Evolutionary conservation across 2,113 vertebrate species (phyloP).

Genomic region (human (Homo sapiens)): DNA sequence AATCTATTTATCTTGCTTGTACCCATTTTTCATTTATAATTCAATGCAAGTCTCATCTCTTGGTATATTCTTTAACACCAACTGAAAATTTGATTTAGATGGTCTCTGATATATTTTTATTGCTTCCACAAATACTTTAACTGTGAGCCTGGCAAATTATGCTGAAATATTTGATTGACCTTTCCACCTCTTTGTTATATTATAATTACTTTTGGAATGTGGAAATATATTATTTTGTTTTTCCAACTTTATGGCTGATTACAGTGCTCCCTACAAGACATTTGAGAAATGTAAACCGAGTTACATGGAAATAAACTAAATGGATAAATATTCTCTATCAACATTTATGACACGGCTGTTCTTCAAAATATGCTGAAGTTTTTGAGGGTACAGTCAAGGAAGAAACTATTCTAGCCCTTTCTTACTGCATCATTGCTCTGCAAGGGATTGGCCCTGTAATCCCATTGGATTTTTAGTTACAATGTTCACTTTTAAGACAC

Average conservation of each 20-base stretch:
- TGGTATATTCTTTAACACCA: not conserved
- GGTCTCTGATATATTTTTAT: not conserved
- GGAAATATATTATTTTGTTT: not conserved
- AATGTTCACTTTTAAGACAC: not conserved
- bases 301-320: not conserved
- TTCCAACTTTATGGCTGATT: not conserved
- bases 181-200: not conserved
- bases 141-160: not conserved
- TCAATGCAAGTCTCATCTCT: not conserved
- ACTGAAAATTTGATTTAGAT: not conserved
- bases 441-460: not conserved
- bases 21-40: not conserved
- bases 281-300: not conserved
- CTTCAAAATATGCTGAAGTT: not conserved
- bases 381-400: not conserved
- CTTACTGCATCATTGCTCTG: not conserved
- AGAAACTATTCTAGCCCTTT: not conserved
- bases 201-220: not conserved
- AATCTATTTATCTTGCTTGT: not conserved
- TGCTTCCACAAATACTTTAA: not conserved
- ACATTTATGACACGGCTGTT: not conserved
- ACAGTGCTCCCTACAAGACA: not conserved
- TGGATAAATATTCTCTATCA: not conserved
- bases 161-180: not conserved
- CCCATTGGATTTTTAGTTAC: not conserved